Percentiles rank a stretch among this genome's conserved stretches.
Conservation (phyloP, 2,888 invertebrate species). For the Lycocerus yunnanus region DNA sequence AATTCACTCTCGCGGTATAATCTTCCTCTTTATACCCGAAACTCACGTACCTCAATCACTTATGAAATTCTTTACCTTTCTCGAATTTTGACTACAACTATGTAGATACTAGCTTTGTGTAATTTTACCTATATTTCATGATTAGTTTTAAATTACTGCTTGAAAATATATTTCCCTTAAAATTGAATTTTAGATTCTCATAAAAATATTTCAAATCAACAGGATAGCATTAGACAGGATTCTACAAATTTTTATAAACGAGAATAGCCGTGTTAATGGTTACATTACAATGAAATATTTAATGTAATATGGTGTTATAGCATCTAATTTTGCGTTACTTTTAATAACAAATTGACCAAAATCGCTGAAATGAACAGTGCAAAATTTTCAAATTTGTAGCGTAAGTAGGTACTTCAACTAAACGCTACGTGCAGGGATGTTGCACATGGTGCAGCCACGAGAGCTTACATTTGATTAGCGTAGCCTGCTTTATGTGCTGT, state of each 20-base stretch:
- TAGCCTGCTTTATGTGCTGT: slow-evolving; percentile 21
- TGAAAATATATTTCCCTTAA: slow-evolving; percentile 11
- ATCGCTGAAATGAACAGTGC: slow-evolving; percentile 10
- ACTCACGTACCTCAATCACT: slow-evolving; percentile 25
- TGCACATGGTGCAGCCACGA: slow-evolving; percentile 26
- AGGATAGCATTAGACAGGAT: neutral
- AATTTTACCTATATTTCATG: slow-evolving; percentile 27
- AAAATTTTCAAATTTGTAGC: slow-evolving; percentile 19
- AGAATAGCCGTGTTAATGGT: neutral
- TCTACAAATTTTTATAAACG: neutral
- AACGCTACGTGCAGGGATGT: slow-evolving; percentile 9
- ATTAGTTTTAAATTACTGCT: slow-evolving; percentile 20
- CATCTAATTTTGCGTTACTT: slow-evolving; percentile 19
- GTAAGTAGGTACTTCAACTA: slow-evolving; percentile 12
- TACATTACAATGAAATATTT: neutral
- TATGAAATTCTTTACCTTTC: slow-evolving; percentile 27
- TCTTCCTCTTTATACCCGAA: slow-evolving; percentile 30
- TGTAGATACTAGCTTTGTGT: slow-evolving; percentile 22
- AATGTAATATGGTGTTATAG: neutral
- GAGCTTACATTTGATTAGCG: slow-evolving; percentile 26
- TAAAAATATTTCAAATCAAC: neutral
- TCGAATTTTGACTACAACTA: slow-evolving; percentile 20
- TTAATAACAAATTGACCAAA: slow-evolving; percentile 16
- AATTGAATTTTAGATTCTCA: slow-evolving; percentile 18
- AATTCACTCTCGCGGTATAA: slow-evolving; percentile 34